Base-by-base conservation (phyloP, 2,113 vertebrate genomes). In the Ranitomeya variabilis region DNA sequence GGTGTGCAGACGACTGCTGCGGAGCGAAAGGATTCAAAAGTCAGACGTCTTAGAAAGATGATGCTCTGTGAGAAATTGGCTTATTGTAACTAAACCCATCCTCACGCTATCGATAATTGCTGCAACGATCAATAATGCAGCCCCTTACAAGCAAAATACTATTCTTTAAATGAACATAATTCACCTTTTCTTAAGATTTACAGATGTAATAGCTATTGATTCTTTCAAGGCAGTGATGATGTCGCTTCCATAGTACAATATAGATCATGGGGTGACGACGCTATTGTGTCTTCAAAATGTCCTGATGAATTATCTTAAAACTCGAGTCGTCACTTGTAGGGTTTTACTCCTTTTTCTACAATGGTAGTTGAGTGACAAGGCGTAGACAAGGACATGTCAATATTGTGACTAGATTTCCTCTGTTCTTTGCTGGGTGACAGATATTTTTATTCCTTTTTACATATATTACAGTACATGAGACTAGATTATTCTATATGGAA, bases 1-100 rank as follows among this genome's bases (percentile, higher is more conserved):
- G 55, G 90, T 71, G 62, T 45, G 7, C 19, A 87, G 57, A 7
- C 51, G 88, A 86, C 37, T 84, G 80, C 8, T 3, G 62, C 69
- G 54, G 4, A 6, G 52, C 45, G 21, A 74, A 0, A 66, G 55
- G 69, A 73, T 52, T 90, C 91, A 57, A 1, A 12, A 87, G 74
- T 74, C 31, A 55, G 52, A 37, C 87, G 83, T 54, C 51, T 86
- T 88, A 45, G 23, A 23, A 31, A 91, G 88, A 64, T 19, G 66
- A 31, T 23, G 2, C 59, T 84, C 18, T 73, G 78, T 51, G 31
- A 57, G 71, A 5, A 76, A 62, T 37, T 7, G 71, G 52, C 69
- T 83, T 64, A 52, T 19, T 16, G 4, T 15, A 71, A 26, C 18
- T 51, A 26, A 26, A 82, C 6, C 12, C 31, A 52, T 83, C n/a